A percentile compares a stretch with the other conserved stretches of the same genome.
Conservation (phyloP, 2,113 vertebrate genomes). For the Brienomyrus longianalis region DNA sequence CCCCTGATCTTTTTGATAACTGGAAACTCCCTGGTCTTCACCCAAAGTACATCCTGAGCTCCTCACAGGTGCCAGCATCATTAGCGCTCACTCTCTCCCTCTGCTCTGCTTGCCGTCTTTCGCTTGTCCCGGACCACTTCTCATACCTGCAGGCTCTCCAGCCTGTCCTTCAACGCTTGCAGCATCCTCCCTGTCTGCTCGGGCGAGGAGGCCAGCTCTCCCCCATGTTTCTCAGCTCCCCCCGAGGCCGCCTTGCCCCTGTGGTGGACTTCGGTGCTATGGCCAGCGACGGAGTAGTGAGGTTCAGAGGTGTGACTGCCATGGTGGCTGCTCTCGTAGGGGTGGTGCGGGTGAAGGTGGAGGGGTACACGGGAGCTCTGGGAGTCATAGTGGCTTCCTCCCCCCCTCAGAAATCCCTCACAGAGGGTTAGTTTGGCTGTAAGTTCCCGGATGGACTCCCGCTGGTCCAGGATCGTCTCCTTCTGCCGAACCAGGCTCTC, state of each 20-base stretch:
- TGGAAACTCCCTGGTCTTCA: not conserved
- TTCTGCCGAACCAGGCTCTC: constrained; percentile 72
- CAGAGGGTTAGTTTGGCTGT: constrained; percentile 68
- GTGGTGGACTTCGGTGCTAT: constrained; percentile 39
- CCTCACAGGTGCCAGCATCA: not conserved
- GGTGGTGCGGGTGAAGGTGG: constrained; percentile 25
- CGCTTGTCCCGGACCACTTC: not conserved
- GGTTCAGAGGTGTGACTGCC: constrained; percentile 47
- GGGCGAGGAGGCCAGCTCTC: constrained; percentile 46
- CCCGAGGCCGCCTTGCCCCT: constrained; percentile 35
- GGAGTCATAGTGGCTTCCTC: constrained; percentile 33
- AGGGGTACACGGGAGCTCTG: constrained; percentile 28
- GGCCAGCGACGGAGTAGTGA: constrained; percentile 35
- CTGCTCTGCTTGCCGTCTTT: not conserved
- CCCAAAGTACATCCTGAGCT: not conserved
- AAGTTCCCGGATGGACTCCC: constrained; percentile 70
- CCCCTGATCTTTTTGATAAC: too few relatives aligned
- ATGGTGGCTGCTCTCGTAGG: constrained; percentile 39
- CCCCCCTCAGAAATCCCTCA: constrained; percentile 52
- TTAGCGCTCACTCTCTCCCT: not conserved
- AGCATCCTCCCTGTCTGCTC: constrained; percentile 70
- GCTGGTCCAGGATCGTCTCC: constrained; percentile 70
- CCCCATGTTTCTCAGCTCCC: constrained; percentile 51
- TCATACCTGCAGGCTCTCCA: constrained; percentile 69
- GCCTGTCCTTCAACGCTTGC: constrained; percentile 65